Percentiles rank a stretch among this genome's conserved stretches.
Conservation (phyloP, 2,888 invertebrate genomes). For the Cerastis leucographa region DNA sequence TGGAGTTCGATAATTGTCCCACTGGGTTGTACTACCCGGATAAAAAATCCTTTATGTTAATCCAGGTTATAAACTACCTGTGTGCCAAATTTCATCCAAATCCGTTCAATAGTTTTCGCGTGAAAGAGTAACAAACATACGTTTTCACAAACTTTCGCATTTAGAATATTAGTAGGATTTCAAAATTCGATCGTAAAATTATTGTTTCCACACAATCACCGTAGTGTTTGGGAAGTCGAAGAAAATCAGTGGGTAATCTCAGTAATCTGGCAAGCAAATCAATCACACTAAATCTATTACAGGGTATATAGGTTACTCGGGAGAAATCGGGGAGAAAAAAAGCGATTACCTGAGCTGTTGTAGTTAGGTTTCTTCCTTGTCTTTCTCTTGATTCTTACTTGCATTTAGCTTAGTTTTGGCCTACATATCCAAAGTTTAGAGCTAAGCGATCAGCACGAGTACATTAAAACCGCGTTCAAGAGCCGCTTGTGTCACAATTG, state of each 20-base stretch:
- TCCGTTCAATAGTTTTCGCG: too few species aligned
- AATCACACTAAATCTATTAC: constrained; percentile 10
- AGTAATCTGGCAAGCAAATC: background rate
- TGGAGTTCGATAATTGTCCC: too few species aligned
- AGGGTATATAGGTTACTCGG: background rate
- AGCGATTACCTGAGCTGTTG: background rate
- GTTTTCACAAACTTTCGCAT: too few species aligned
- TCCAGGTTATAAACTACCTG: too few species aligned
- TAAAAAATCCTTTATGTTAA: too few species aligned
- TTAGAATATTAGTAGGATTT: too few species aligned
- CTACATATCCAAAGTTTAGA: background rate
- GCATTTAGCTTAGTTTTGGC: background rate
- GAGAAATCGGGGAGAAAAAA: background rate
- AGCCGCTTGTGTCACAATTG: background rate
- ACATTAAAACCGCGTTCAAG: background rate
- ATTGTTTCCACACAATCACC: background rate
- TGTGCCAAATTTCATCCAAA: too few species aligned
- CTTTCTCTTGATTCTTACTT: background rate
- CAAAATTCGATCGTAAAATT: background rate
- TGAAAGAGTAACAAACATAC: too few species aligned
- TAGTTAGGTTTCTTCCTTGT: background rate
- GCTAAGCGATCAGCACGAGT: background rate
- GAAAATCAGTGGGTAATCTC: background rate
- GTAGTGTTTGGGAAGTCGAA: background rate
- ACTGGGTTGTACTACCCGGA: too few species aligned